Base-by-base conservation (phyloP, 1,140 invertebrate species). In the Bombyx mandarina region DNA sequence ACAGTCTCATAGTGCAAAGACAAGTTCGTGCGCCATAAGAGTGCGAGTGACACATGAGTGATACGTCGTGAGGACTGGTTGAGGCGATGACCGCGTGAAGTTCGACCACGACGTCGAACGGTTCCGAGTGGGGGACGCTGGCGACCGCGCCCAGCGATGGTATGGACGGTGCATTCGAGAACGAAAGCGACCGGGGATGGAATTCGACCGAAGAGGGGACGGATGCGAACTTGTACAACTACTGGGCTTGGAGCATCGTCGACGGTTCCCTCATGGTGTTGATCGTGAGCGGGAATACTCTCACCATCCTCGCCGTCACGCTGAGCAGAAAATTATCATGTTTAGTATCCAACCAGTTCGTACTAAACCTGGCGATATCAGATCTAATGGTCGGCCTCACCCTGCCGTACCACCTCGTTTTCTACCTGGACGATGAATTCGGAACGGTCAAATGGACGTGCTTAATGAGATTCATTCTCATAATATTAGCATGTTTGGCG, bases 341-440 rank as follows among this genome's bases (percentile, higher is more conserved):
- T 46, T 75, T 93, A 43, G 89, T 91, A 2, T 93, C 92, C 43
- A 94, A 94, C 83, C 89, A 93, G 54, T 94, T 94, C 79, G 91
- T 95, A 47, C 82, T 94, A 42, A 94, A 92, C 66, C 77, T 94
- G 56, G 93, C 93, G 10, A 86, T 94, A 49, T 93, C 93, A 1
- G 94, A 95, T 75, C 85, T 94, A 3, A 84, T 93, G 68, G 93
- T 94, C 6, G 94, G 93, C 1, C 65, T 94, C 3, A 91, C 92
- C 1, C 76, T 94, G 56, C 93, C 93, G 8, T 94, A 94, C 82
- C 93, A 94, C 66, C 88, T 93, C 62, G 89, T 90, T 8, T 94
- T 94, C 82, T 93, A 93, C 74, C 66, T 93, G 43, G 80, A 89
- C 58, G 76, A 86, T 1, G 79, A 89, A 45, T 86, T 93, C 58